Percentiles rank a stretch among this genome's conserved stretches.
phyloP scores from a whole-genome alignment of 1,140 invertebrate genomes.

The Vanessa atalanta region DNA sequence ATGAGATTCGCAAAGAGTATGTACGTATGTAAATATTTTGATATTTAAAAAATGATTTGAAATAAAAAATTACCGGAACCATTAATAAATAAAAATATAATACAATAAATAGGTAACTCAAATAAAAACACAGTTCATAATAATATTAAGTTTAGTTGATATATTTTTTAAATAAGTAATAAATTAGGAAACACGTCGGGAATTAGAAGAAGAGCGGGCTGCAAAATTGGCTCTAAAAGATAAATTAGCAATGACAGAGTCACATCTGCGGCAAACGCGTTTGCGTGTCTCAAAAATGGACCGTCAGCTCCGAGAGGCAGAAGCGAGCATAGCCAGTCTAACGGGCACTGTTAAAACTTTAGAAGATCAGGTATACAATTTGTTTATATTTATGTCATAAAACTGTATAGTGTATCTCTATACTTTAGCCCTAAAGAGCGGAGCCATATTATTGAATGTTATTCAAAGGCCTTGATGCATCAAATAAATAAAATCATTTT shows the following conservation, averaged over 20 bases:
- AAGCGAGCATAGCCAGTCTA: slow-evolving; percentile 67
- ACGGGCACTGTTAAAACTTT: slow-evolving; percentile 69
- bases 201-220: slow-evolving; percentile 63
- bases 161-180: neutral
- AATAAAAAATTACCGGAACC: no score
- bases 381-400: neutral
- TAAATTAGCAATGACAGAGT: slow-evolving; percentile 60
- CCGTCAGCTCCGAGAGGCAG: slow-evolving; percentile 66
- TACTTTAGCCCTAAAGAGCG: no score
- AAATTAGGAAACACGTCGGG: slow-evolving; percentile 53
- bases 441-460: no score
- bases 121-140: neutral
- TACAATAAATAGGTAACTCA: no score
- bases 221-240: slow-evolving; percentile 55
- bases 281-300: slow-evolving; percentile 69
- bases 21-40: no score
- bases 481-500: no score
- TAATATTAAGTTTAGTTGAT: neutral
- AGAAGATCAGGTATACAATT: slow-evolving; percentile 64
- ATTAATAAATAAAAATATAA: no score
- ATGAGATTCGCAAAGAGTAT: no score
- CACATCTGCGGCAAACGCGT: slow-evolving; percentile 57
- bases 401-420: no score
- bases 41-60: no score
- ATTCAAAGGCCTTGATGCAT: no score